Base-by-base conservation (phyloP, 2,888 invertebrate species). In the Aphrophora alni region DNA sequence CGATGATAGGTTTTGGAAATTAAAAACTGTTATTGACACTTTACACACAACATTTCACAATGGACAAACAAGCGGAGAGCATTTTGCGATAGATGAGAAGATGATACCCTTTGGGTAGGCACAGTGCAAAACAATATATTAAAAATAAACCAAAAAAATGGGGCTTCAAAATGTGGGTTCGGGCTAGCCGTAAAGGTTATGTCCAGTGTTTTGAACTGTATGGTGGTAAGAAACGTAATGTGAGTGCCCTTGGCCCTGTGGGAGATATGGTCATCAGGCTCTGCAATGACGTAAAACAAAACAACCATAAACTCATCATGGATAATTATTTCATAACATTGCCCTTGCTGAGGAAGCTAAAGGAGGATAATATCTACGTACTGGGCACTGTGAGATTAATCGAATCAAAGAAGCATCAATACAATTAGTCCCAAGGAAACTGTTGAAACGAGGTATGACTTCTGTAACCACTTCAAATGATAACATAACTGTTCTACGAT, bases 1-100 rank as follows among this genome's bases (percentile, higher is more conserved):
- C n/a, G 38, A 71, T 0, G 83, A 84, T 68, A 83, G 77, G 76
- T 84, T 83, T 83, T 84, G 51, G 68, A 82, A 74, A 68, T 21
- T 74, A 26, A 78, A 70, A 4, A 3, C 75, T 21, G 24, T 80
- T 10, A 27, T 70, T 24, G 38, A 78, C 4, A 78, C n/a, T 24
- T 10, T 78, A 38, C 78, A 71, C 72, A 10, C 27, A 72, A 24
- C 72, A 17, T 78, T 72, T 44, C 78, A 78, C 44, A 28, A 51
- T 8, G 72, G 27, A 72, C n/a, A n/a, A n/a, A n/a, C n/a, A n/a
- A n/a, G n/a, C n/a, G n/a, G n/a, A n/a, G 78, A 78, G 33, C n/a
- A 78, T 71, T 24, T 26, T 27, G 59, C 68, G 0, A 44, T 78
- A 25, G 72, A 72, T 44, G 78, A 78, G 71, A 78, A 71, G 71